Base-by-base conservation (phyloP, 2,888 invertebrate species). In the Andrena praecox region DNA sequence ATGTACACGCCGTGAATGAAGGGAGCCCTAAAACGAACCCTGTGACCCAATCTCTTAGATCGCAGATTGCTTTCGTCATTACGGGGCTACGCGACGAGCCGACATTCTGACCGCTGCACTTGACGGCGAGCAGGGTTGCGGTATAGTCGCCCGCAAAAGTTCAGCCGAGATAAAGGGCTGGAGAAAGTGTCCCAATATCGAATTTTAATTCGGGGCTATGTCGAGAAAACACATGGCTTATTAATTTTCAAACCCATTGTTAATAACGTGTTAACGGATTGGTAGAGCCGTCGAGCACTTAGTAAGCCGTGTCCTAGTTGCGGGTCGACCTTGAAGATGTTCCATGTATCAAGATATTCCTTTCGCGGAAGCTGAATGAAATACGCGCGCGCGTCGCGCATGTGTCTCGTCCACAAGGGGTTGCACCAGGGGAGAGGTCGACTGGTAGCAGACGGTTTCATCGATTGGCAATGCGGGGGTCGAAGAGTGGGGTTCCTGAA, bases 391-490 rank as follows among this genome's bases (percentile, higher is more conserved):
- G 67, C n/a, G 42, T 5, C 33, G 56, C 27, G 75, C 64, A 69
- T 54, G 70, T 67, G 75, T 35, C 73, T 73, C 20, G 35, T 74
- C 48, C 12, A 66, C 66, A 63, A 78, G 86, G 82, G 84, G 83
- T 87, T 87, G 85, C 82, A 84, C 56, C 77, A 79, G 82, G 80
- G 85, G 74, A 80, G 72, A 79, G 85, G 84, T 66, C 84, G 84
- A 83, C 84, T 76, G 63, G 85, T 77, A 82, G 90, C 89, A 91
- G 91, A 91, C 91, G 88, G 90, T 89, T 89, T 89, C 91, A 91
- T 91, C 91, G 91, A 91, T 91, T 91, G 89, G 85, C 89, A 83
- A 81, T 86, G 89, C 86, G 77, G 85, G 84, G 79, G 81, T 78
- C 80, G 75, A 72, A 83, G 82, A 87, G 89, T 82, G 84, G 84